Evolutionary conservation across 2,797 vertebrate genomes (phyloP), one percentile per base, ranked within the genome.

Genomic region (Amblyopsis hoosieri): DNA sequence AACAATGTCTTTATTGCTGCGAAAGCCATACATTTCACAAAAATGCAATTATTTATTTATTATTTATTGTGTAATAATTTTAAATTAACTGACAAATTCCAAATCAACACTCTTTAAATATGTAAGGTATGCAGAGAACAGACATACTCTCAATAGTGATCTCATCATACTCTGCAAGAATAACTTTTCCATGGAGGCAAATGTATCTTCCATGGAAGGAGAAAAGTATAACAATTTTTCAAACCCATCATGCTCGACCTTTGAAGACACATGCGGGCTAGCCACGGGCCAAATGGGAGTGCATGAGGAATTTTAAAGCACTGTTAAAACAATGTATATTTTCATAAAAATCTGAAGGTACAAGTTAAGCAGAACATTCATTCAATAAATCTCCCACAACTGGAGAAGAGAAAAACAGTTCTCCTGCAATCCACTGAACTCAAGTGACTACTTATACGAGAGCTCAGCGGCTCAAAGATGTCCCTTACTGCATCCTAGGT

Each of bases 321-420:
- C 72, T 72, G 79, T 80, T 87, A 88, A 88, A 87, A 85, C 63
- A 78, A 82, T 76, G 80, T 76, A 71, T 76, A 64, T 65, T 78
- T 79, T 85, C 72, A 76, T 81, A 80, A 84, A 90, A 85, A 62
- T 23, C 12, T 29, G 31, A 66, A 72, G 52, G 69, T 80, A 75
- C 79, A 81, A 81, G 75, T 79, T 67, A 82, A 83, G 73, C 77
- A 61, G 46, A 70, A 73, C 74, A 87, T 85, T 86, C 69, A 72
- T 90, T 78, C 78, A 80, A 89, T 92, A 91, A 90, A 92, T 86
- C 83, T 83, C 67, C 70, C 54, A 60, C 68, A 84, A 83, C 65
- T 64, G 67, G 77, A 73, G 61, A 62, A 64, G 78, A 77, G 67
- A 74, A 80, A 82, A 76, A 69, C 57, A 72, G 46, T 61, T 74